phyloP scores from a whole-genome alignment of 1,140 invertebrate genomes.

The Megathymus violae region DNA sequence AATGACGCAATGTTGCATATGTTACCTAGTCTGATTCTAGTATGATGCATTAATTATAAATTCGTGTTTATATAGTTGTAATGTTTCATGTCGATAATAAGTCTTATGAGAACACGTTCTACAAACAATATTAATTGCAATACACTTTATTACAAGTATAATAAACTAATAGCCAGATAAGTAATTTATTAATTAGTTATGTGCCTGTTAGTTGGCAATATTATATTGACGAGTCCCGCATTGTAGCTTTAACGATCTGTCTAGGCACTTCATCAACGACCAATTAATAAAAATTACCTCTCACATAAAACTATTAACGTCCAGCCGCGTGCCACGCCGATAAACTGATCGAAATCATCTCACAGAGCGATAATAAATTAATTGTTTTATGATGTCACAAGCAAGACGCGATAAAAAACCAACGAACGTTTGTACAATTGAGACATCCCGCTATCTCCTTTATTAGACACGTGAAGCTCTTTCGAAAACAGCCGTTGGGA shows the following conservation, averaged over 20 bases:
- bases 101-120: too few relatives aligned
- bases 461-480: conserved; percentile 63
- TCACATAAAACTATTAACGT: conserved; percentile 78
- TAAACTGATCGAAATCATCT: conserved; percentile 78
- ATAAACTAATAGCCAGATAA: too few relatives aligned
- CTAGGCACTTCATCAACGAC: conserved; percentile 62
- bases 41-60: too few relatives aligned
- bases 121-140: not conserved
- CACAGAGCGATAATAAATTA: conserved; percentile 71
- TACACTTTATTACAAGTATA: not conserved
- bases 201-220: not conserved
- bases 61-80: too few relatives aligned
- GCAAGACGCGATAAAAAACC: conserved; percentile 65
- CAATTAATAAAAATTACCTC: conserved; percentile 80
- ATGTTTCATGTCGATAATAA: too few relatives aligned
- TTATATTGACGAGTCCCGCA: conserved; percentile 36
- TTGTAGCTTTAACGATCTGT: conserved; percentile 57
- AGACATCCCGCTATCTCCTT: conserved; percentile 79
- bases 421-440: conserved; percentile 75
- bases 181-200: not conserved
- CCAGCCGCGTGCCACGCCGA: conserved; percentile 72
- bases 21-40: too few relatives aligned
- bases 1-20: too few relatives aligned
- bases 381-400: conserved; percentile 80
- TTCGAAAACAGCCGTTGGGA: conserved; percentile 52